Percentiles rank a stretch among this genome's conserved stretches.
phyloP scores from a whole-genome alignment of 2,888 invertebrate genomes.

The Leuctra nigra region DNA sequence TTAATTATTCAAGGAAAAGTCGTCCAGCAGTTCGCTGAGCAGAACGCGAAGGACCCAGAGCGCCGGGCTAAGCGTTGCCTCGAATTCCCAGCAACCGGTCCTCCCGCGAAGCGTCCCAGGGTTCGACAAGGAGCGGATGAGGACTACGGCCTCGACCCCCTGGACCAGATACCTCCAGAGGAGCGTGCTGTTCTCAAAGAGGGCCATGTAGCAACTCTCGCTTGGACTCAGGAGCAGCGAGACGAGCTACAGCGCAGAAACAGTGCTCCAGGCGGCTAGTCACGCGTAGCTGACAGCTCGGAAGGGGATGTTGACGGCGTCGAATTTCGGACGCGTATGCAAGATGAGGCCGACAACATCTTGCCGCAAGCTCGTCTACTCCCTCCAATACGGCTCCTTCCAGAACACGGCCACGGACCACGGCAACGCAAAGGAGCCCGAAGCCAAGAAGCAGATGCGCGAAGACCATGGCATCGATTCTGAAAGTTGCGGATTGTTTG shows the following conservation, averaged over 20 bases:
- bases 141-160: constrained; percentile 11
- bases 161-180: not conserved
- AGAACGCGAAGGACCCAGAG: not conserved
- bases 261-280: not conserved
- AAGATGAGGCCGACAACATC: constrained; percentile 24
- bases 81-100: not conserved
- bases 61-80: not conserved
- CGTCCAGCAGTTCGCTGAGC: not conserved
- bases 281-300: constrained; percentile 17
- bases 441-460: constrained; percentile 25
- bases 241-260: not conserved
- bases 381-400: constrained; percentile 24
- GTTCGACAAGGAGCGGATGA: constrained; percentile 3
- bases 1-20: not conserved
- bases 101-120: not conserved
- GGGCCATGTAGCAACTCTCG: not conserved
- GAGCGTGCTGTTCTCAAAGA: not conserved
- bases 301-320: constrained; percentile 26
- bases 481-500: constrained; percentile 31
- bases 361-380: constrained; percentile 22
- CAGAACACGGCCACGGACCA: constrained; percentile 23
- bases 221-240: constrained; percentile 1
- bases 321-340: constrained; percentile 28
- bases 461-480: constrained; percentile 24
- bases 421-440: constrained; percentile 27